phyloP scores from a whole-genome alignment of 2,888 invertebrate species.

The Dyspetes luteomarginatus region DNA sequence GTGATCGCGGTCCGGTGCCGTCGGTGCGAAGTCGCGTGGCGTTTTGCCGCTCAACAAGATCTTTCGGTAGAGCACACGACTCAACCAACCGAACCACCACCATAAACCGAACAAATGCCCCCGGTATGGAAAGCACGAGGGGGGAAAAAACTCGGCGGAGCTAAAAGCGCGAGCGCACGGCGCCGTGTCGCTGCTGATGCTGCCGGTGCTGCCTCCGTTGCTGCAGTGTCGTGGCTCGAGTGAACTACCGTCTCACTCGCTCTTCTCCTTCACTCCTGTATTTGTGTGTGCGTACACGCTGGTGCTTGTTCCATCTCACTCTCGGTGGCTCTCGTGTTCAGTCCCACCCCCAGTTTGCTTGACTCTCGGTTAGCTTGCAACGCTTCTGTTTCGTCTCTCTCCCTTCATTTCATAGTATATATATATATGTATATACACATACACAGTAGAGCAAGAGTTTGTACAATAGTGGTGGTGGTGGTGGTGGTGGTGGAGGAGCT shows the following conservation, averaged over 20 bases:
- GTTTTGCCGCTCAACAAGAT: conserved; percentile 73
- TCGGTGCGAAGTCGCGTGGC: conserved; percentile 75
- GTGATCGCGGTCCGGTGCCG: conserved; percentile 67
- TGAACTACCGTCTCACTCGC: conserved; percentile 16
- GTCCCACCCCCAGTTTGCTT: conserved; percentile 9
- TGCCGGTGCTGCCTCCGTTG: conserved; percentile 38
- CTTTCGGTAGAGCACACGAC: conserved; percentile 13
- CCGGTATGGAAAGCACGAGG: conserved; percentile 50
- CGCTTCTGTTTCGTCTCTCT: conserved; percentile 72
- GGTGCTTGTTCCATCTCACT: conserved; percentile 4
- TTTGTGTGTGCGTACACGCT: not conserved
- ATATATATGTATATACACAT: too few relatives aligned
- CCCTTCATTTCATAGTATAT: conserved; percentile 46
- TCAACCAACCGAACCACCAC: conserved; percentile 31
- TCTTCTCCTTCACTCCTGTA: not conserved
- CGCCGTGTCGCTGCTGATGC: conserved; percentile 13
- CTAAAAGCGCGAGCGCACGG: conserved; percentile 33
- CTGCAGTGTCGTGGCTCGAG: conserved; percentile 16
- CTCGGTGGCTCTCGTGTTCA: not conserved
- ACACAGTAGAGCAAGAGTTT: not conserved
- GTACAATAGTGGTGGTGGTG: conserved; percentile 1
- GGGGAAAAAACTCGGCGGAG: too few relatives aligned
- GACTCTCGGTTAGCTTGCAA: conserved; percentile 28
- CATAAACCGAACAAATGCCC: conserved; percentile 23
- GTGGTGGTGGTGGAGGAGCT: conserved; percentile 2